These are phyloP conservation scores for Cephalotes varians DNA, from an alignment of 2,888 invertebrate species.

Conservation along the genomic window DNA sequence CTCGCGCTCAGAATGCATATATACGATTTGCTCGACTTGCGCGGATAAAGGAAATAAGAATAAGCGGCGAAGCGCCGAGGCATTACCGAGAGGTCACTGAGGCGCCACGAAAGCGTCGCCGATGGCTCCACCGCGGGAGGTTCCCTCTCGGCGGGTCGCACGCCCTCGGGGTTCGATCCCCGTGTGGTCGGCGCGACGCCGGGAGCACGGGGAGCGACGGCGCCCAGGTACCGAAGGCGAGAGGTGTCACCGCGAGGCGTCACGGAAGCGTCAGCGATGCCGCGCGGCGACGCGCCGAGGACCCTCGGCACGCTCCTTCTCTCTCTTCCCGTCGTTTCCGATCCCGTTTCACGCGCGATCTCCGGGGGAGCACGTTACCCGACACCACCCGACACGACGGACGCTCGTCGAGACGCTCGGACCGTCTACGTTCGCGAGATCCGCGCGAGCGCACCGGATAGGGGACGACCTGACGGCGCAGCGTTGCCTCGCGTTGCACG, in stretches of 20 bases:
- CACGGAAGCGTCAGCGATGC: background rate
- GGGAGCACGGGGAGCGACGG: too few species aligned
- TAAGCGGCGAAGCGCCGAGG: background rate
- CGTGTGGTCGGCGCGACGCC: too few species aligned
- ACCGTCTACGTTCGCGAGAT: background rate
- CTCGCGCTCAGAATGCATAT: too few species aligned
- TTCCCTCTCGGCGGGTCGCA: background rate
- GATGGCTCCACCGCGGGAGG: background rate
- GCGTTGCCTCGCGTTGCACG: background rate
- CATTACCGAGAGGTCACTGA: conserved; percentile 13
- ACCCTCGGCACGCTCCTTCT: background rate
- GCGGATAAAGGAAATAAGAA: background rate
- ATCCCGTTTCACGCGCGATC: background rate
- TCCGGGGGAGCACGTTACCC: background rate
- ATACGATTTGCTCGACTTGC: too few species aligned
- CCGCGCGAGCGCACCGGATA: too few species aligned
- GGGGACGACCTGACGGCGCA: background rate
- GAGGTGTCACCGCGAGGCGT: background rate
- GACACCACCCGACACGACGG: background rate
- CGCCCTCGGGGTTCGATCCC: background rate
- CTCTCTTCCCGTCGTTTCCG: background rate
- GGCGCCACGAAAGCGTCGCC: conserved; percentile 28
- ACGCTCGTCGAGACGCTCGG: background rate
- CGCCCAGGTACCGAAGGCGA: background rate
- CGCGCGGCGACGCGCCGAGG: background rate